Conservation (phyloP, 2,888 invertebrate genomes). For the Augiades crinisus region DNA sequence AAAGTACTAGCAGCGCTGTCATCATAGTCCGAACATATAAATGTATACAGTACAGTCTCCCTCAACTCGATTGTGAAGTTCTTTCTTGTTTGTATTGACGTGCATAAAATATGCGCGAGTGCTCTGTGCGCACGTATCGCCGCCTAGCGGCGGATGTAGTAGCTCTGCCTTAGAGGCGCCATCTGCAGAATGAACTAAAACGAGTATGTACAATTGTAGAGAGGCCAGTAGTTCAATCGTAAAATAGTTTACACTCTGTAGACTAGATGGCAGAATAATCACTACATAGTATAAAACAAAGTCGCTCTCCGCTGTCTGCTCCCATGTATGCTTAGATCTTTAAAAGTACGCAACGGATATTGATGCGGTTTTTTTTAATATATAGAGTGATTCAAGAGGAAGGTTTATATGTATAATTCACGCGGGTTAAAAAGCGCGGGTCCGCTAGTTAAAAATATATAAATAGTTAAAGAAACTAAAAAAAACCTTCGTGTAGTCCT, state of each 20-base stretch:
- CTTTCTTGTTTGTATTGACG: slow-evolving; percentile 75
- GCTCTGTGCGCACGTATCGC: background rate
- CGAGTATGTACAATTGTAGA: background rate
- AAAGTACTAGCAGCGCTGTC: slow-evolving; percentile 61
- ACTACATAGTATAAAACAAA: too few relatives aligned
- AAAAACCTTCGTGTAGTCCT: too few relatives aligned
- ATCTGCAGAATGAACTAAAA: slow-evolving; percentile 33
- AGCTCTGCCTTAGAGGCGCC: slow-evolving; percentile 35
- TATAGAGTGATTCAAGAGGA: too few relatives aligned
- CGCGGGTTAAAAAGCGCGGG: too few relatives aligned
- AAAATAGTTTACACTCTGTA: background rate
- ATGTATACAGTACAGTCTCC: slow-evolving; percentile 42
- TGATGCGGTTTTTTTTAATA: too few relatives aligned
- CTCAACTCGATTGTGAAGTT: slow-evolving; percentile 48
- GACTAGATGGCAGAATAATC: slow-evolving; percentile 2
- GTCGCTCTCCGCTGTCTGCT: too few relatives aligned
- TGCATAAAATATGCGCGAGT: slow-evolving; percentile 60
- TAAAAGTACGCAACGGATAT: too few relatives aligned
- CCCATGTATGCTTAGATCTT: too few relatives aligned
- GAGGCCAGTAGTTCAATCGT: background rate
- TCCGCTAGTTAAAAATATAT: too few relatives aligned
- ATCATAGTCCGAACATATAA: slow-evolving; percentile 58
- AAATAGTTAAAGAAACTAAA: too few relatives aligned
- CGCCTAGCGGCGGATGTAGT: slow-evolving; percentile 2
- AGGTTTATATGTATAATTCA: too few relatives aligned